Evolutionary conservation across 2,113 vertebrate species (phyloP), one percentile per base, ranked within the genome.

Genomic region (Orcinus orca): DNA sequence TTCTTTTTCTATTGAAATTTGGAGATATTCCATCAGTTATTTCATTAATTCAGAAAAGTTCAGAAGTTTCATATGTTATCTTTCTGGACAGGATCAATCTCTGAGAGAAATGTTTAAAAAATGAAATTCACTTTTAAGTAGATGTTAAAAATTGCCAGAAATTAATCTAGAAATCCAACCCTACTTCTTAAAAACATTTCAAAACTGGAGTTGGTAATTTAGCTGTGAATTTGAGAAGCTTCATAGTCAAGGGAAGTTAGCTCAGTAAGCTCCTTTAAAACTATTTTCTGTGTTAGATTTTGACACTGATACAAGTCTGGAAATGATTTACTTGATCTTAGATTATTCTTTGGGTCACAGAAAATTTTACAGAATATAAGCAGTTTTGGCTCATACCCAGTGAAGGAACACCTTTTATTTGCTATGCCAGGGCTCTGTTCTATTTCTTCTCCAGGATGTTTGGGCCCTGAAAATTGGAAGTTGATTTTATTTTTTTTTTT

Each of bases 1-100:
- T 47, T 82, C 73, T 70, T 87, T 88, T 87, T 95, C 6, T 23
- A 18, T 83, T 90, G 70, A 79, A 76, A 73, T 83, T 97, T 90
- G 33, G 36, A 87, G 6, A 26, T 93, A 94, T 1, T 67, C 7
- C 58, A 33, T 84, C 26, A 47, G 2, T 93, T 89, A 71, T 82
- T 95, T 89, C 31, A 71, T 74, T 65, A 90, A 83, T 90, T 5
- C 47, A 47, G 53, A 88, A 82, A 95, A 90, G 18, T 84, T 44
- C 21, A 23, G 47, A 92, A 18, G 6, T 80, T 85, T 74, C 2
- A 6, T 63, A 7, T 85, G 9, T 68, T 82, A 23, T 41, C 38
- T 94, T 77, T 86, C 47, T 87, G 62, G 36, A 71, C 25, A 96
- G 33, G 25, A 79, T 73, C 26, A 77, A 84, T 84, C 38, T 94